Evolutionary conservation across 2,113 vertebrate genomes (phyloP).

Genomic region (Chauna torquata): DNA sequence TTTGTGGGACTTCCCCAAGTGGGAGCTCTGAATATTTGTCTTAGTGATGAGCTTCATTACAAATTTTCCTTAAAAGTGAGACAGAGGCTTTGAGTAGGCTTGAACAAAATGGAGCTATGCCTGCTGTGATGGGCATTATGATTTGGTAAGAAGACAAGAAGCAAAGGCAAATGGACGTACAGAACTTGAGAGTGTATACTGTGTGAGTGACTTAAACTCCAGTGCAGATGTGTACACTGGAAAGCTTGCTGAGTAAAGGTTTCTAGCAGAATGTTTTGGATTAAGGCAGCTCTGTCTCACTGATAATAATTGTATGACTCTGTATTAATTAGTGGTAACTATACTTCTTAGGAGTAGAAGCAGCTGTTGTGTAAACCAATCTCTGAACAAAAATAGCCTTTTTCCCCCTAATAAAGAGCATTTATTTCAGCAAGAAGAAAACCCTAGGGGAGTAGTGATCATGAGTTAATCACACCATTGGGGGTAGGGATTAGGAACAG

Average conservation of each 20-base stretch:
- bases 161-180: background rate
- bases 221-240: background rate
- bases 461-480: slow-evolving; percentile 44
- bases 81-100: background rate
- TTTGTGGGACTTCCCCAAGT: background rate
- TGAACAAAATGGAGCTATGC: background rate
- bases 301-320: background rate
- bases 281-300: background rate
- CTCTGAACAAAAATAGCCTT: slow-evolving; percentile 3
- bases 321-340: background rate
- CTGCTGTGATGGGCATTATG: background rate
- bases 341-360: background rate
- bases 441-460: slow-evolving; percentile 1
- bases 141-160: background rate
- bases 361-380: slow-evolving; percentile 15
- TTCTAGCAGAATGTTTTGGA: background rate
- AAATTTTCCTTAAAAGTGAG: background rate
- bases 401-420: background rate
- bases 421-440: slow-evolving; percentile 20
- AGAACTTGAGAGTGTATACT: background rate
- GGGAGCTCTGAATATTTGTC: background rate
- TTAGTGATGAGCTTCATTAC: background rate
- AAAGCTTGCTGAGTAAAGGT: background rate
- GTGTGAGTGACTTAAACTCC: background rate
- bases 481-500: background rate